These are phyloP conservation scores for Gymnoscopelus microlampas DNA, from an alignment of 2,797 vertebrate genomes.

Conservation along the genomic window DNA sequence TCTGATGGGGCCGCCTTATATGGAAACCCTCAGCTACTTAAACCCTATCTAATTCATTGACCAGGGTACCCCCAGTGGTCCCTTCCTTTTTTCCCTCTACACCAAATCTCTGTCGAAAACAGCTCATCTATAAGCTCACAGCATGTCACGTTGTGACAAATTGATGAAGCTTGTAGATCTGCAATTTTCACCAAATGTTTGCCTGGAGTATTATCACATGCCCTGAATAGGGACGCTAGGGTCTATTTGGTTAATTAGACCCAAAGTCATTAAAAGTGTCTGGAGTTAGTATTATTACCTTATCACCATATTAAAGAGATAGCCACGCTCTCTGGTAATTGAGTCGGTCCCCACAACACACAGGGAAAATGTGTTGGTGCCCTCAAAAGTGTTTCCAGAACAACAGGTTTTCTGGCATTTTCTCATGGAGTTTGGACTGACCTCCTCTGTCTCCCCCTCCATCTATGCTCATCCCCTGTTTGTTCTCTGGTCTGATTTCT, in stretches of 20 bases:
- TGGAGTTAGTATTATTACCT: conserved; percentile 81
- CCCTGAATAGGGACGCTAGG: no score
- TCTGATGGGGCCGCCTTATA: conserved; percentile 65
- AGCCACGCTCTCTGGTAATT: conserved; percentile 74
- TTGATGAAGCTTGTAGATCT: no score
- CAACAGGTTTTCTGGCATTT: conserved; percentile 46
- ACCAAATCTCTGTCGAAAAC: no score
- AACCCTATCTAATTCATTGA: no score
- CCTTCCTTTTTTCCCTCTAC: no score
- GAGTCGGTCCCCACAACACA: conserved; percentile 57
- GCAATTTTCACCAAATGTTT: no score
- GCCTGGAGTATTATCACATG: no score
- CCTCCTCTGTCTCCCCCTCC: conserved; percentile 21
- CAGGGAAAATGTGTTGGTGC: conserved; percentile 50
- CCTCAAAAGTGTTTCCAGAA: conserved; percentile 40
- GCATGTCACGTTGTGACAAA: no score
- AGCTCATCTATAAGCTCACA: no score
- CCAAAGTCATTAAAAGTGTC: conserved; percentile 83
- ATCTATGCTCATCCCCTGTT: conserved; percentile 32
- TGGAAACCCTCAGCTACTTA: conserved; percentile 38
- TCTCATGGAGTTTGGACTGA: conserved; percentile 49
- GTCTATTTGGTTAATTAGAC: conserved; percentile 68
- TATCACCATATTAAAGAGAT: conserved; percentile 80
- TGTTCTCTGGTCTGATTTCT: conserved; percentile 39
- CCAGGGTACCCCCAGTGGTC: no score